These are phyloP conservation scores for Papilio machaon DNA, from an alignment of 1,140 invertebrate genomes.

Conservation along the genomic window DNA sequence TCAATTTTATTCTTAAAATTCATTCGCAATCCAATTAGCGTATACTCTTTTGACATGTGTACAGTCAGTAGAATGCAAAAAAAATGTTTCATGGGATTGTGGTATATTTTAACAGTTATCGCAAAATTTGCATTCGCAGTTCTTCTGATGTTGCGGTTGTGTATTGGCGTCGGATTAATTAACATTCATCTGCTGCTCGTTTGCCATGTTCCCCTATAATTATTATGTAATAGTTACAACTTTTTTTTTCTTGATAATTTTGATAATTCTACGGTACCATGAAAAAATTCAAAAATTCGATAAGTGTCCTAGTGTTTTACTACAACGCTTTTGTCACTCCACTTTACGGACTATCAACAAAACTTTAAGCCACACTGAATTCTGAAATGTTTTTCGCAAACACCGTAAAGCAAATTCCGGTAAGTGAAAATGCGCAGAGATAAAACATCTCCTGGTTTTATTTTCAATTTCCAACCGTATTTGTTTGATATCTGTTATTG, in stretches of 20 bases:
- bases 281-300: neutral
- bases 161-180: too few species aligned
- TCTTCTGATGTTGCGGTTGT: too few species aligned
- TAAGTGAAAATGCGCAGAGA: slow-evolving; percentile 21
- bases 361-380: slow-evolving; percentile 15
- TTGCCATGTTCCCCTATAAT: too few species aligned
- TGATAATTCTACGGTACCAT: neutral
- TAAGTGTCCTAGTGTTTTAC: neutral
- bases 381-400: slow-evolving; percentile 23
- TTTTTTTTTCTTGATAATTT: too few species aligned
- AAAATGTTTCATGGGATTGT: too few species aligned
- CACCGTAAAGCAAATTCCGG: slow-evolving; percentile 9
- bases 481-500: neutral
- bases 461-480: neutral
- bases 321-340: neutral
- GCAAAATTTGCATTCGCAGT: too few species aligned
- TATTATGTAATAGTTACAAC: too few species aligned
- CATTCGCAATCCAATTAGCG: neutral
- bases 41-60: too few species aligned
- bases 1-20: neutral
- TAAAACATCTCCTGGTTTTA: slow-evolving; percentile 2
- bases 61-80: too few species aligned
- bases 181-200: too few species aligned
- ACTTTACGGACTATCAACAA: slow-evolving; percentile 19
- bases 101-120: too few species aligned